These are phyloP conservation scores for Bos javanicus DNA, from an alignment of 2,113 vertebrate species.

Conservation along the genomic window DNA sequence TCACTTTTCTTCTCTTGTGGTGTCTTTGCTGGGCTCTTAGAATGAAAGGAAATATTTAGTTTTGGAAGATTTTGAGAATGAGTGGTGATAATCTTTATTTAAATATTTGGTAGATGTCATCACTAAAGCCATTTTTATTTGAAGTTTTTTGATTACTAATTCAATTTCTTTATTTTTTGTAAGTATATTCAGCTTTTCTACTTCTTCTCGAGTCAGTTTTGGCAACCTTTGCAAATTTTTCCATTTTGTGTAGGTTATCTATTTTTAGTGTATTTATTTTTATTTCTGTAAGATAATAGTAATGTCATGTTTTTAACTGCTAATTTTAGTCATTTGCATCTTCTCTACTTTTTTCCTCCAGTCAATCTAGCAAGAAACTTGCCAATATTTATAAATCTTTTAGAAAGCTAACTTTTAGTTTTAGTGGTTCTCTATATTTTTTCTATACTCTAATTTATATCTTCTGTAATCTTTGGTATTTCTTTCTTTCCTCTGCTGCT, in stretches of 20 bases:
- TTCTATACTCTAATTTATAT: background rate
- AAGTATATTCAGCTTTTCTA: background rate
- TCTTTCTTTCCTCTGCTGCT: no score
- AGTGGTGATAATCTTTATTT: background rate
- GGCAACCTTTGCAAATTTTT: background rate
- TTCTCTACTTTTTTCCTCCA: background rate
- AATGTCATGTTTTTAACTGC: background rate
- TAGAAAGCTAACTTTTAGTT: background rate
- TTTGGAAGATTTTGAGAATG: background rate
- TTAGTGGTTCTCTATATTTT: background rate
- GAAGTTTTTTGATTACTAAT: background rate
- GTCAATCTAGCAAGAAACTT: background rate
- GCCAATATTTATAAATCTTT: background rate
- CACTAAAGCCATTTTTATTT: background rate
- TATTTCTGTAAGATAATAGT: background rate
- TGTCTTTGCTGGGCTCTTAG: background rate
- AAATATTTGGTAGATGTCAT: background rate
- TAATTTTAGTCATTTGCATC: background rate
- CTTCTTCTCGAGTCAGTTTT: background rate
- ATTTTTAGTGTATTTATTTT: background rate
- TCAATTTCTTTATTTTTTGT: background rate
- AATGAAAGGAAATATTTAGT: background rate
- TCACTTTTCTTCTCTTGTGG: background rate
- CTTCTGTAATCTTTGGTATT: background rate
- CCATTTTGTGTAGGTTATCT: background rate